Evolutionary conservation across 1,140 invertebrate genomes (phyloP).

Genomic region (Tetramorium alpestre): DNA sequence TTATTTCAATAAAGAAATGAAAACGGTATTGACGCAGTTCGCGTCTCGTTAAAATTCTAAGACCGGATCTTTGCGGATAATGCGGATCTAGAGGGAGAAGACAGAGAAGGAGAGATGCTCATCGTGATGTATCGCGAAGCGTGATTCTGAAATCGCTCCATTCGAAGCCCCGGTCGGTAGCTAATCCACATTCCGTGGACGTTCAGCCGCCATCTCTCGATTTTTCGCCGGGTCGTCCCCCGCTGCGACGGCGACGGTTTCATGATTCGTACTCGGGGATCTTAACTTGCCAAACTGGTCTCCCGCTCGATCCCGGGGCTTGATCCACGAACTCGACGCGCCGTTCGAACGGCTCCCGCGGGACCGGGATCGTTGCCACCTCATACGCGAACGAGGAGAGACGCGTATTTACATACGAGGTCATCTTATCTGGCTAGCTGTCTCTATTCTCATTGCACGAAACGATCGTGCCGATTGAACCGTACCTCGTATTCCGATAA

Average conservation of each 20-base stretch:
- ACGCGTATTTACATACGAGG: conserved; percentile 73
- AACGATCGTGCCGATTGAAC: conserved; percentile 39
- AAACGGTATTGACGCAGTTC: not conserved
- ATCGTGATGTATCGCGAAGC: conserved; percentile 48
- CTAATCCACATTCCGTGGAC: conserved; percentile 52
- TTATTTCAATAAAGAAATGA: not conserved
- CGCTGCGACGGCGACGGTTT: not conserved
- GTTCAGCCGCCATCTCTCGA: conserved; percentile 23
- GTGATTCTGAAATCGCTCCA: conserved; percentile 28
- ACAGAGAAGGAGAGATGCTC: not conserved
- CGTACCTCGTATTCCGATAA: not conserved
- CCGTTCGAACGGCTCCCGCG: conserved; percentile 60
- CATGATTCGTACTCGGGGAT: not conserved
- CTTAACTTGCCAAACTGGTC: conserved; percentile 60
- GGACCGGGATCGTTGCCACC: conserved; percentile 71
- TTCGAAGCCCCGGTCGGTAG: not conserved
- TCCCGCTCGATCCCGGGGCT: not conserved
- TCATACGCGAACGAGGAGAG: conserved; percentile 61
- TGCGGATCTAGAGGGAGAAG: not conserved
- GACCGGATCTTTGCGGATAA: not conserved
- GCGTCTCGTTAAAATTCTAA: conserved; percentile 33
- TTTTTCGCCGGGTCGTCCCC: conserved; percentile 41
- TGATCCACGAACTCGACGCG: conserved; percentile 32
- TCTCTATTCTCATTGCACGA: conserved; percentile 24
- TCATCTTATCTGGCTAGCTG: conserved; percentile 49